Evolutionary conservation across 2,113 vertebrate genomes (phyloP).

Genomic region (Apteryx owenii): DNA sequence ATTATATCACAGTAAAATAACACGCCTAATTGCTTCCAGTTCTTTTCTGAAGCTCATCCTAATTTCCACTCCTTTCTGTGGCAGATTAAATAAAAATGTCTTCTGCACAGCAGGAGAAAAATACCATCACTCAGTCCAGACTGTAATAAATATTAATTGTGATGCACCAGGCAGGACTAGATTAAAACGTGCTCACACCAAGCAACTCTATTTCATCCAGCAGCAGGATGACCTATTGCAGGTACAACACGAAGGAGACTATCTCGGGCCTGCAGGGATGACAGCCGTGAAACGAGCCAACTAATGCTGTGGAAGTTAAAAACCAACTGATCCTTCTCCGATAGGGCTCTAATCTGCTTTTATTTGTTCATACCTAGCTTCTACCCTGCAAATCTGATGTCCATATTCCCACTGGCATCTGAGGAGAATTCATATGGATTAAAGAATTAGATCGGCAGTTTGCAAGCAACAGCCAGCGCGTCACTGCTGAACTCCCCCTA

Average conservation of each 20-base stretch:
- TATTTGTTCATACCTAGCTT: neutral
- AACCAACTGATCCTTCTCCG: accelerated
- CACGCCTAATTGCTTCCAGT: constrained; percentile 50
- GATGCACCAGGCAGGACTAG: neutral
- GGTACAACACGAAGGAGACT: neutral
- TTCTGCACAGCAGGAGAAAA: constrained; percentile 8
- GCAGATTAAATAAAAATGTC: constrained; percentile 57
- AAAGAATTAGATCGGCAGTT: accelerated
- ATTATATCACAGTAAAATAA: constrained; percentile 64
- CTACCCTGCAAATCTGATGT: neutral
- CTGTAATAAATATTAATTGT: constrained; percentile 48
- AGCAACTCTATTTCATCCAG: neutral
- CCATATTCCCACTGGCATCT: accelerated
- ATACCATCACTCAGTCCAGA: neutral
- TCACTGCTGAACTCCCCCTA: neutral
- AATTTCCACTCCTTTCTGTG: constrained; percentile 52
- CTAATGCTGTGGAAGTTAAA: accelerated
- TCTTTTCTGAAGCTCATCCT: constrained; percentile 49
- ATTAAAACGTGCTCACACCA: neutral
- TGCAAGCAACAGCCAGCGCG: accelerated
- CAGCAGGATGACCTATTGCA: neutral
- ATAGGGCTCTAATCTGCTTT: neutral
- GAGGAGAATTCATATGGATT: accelerated
- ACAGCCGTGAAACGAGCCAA: neutral
- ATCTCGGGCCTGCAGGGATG: neutral